A percentile compares a stretch with the other conserved stretches of the same genome.
Conservation (phyloP, 2,113 vertebrate genomes). For the Centropristis striata region DNA sequence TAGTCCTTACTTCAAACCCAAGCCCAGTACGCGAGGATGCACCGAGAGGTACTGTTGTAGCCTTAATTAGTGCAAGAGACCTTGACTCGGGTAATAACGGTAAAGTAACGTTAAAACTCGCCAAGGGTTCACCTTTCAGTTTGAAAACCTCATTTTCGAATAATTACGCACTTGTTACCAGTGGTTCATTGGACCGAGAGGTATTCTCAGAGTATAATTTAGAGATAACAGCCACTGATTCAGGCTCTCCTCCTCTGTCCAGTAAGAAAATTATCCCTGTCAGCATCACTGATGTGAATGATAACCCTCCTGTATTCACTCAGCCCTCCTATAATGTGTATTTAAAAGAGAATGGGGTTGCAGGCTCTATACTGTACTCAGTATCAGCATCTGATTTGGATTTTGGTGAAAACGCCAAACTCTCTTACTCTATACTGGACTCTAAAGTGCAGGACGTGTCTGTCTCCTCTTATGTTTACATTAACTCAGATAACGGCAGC, state of each 20-base stretch:
- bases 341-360: slow-evolving; percentile 87
- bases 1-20: slow-evolving; percentile 82
- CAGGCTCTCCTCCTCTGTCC: slow-evolving; percentile 86
- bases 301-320: slow-evolving; percentile 86
- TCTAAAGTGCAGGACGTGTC: slow-evolving; percentile 81
- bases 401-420: slow-evolving; percentile 82
- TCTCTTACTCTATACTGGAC: slow-evolving; percentile 88
- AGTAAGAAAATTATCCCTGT: slow-evolving; percentile 83
- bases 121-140: slow-evolving; percentile 79
- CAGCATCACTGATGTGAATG: slow-evolving; percentile 90
- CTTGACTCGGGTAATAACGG: slow-evolving; percentile 73
- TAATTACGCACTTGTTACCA: slow-evolving; percentile 89
- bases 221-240: slow-evolving; percentile 87
- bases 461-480: slow-evolving; percentile 86
- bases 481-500: slow-evolving; percentile 87
- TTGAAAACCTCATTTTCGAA: slow-evolving; percentile 86
- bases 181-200: slow-evolving; percentile 86
- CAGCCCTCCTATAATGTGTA: slow-evolving; percentile 89
- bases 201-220: slow-evolving; percentile 82
- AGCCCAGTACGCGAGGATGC: slow-evolving; percentile 73
- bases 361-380: slow-evolving; percentile 86
- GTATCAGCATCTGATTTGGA: slow-evolving; percentile 89
- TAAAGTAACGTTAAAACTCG: slow-evolving; percentile 58
- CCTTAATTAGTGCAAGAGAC: slow-evolving; percentile 76
- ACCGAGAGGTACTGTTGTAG: slow-evolving; percentile 70